Conservation (phyloP, 1,140 invertebrate species). For the Drosophila virilis region DNA sequence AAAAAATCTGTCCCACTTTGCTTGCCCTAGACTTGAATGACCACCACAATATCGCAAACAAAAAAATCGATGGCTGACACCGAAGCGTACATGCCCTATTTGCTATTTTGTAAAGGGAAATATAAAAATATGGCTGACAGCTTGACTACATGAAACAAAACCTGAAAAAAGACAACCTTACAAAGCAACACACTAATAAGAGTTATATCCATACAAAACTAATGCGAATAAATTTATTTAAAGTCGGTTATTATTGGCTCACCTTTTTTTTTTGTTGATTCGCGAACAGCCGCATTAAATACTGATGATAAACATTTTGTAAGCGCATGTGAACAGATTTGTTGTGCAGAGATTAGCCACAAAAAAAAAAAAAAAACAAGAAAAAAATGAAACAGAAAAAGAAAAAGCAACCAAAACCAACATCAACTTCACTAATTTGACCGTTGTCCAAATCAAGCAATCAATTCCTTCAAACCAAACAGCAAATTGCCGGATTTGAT, state of each 20-base stretch:
- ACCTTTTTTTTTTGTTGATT: conserved; percentile 24
- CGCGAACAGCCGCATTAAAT: conserved; percentile 25
- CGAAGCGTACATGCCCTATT: conserved; percentile 27
- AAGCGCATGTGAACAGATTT: conserved; percentile 2
- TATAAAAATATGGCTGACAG: neutral
- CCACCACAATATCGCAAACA: conserved; percentile 1
- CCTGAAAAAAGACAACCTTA: conserved; percentile 6
- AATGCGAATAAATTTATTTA: conserved; percentile 55
- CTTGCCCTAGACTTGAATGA: conserved; percentile 17
- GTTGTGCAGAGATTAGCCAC: conserved; percentile 8
- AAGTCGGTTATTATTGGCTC: conserved; percentile 35
- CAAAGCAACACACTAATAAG: neutral
- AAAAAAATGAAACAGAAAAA: no score
- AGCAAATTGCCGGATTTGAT: conserved; percentile 32
- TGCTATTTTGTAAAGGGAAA: conserved; percentile 1
- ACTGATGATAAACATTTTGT: conserved; percentile 19
- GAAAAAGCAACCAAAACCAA: no score
- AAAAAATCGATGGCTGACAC: neutral
- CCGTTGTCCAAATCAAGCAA: conserved; percentile 20
- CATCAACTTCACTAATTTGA: conserved; percentile 21
- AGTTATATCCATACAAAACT: neutral
- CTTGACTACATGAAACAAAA: neutral
- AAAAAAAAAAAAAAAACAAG: conserved; percentile 2
- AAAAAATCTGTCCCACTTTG: conserved; percentile 35
- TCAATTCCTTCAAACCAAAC: conserved; percentile 28